A percentile compares a stretch with the other conserved stretches of the same genome.
These are phyloP conservation scores for Neoascia interrupta DNA, from an alignment of 2,888 invertebrate genomes.

Conservation along the genomic window DNA sequence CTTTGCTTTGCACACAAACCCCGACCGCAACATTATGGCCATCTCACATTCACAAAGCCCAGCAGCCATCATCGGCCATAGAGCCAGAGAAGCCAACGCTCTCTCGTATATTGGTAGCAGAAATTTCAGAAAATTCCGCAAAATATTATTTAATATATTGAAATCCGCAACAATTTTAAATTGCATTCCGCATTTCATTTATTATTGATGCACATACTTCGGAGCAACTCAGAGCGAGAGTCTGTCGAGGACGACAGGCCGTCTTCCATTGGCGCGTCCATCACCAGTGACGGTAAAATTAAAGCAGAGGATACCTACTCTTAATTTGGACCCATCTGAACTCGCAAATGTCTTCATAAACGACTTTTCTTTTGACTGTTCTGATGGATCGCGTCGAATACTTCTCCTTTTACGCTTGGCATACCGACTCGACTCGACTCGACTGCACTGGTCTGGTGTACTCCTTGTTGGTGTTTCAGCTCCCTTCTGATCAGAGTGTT, in stretches of 20 bases:
- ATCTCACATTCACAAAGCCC: neutral
- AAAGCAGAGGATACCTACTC: conserved; percentile 60
- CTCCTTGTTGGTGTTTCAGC: no score
- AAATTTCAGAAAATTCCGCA: conserved; percentile 53
- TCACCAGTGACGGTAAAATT: conserved; percentile 61
- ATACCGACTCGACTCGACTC: conserved; percentile 41
- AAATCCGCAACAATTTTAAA: conserved; percentile 63
- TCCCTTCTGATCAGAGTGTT: no score
- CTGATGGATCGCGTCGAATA: conserved; percentile 65
- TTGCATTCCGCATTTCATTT: conserved; percentile 67
- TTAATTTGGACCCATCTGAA: conserved; percentile 63
- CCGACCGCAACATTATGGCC: no score
- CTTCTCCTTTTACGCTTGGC: conserved; percentile 62
- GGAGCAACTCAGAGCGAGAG: conserved; percentile 30
- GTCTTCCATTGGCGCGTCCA: conserved; percentile 33
- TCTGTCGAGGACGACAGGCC: conserved; percentile 14
- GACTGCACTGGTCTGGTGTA: conserved; percentile 10
- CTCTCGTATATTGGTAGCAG: conserved; percentile 8
- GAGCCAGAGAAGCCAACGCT: no score
- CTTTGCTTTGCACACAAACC: neutral
- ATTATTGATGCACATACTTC: conserved; percentile 68
- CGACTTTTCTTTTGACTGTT: conserved; percentile 50
- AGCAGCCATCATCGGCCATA: conserved; percentile 4
- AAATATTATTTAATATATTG: conserved; percentile 69
- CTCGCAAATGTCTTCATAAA: conserved; percentile 67